Base-by-base conservation (phyloP, 2,113 vertebrate genomes). In the Entelurus aequoreus region DNA sequence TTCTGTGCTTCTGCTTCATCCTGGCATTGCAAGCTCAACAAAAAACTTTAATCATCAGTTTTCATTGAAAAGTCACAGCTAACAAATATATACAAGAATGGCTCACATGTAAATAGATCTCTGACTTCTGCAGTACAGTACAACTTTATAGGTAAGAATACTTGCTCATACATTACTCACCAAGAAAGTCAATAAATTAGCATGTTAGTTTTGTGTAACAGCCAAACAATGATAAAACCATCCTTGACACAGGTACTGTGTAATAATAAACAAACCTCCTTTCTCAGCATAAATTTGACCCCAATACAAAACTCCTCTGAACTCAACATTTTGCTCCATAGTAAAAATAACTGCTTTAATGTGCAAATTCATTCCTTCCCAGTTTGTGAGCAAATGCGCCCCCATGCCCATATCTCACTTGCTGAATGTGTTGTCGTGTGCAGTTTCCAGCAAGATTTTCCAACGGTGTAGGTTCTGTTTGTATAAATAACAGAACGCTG, bases 311-410 rank as follows among this genome's bases (percentile, higher is more conserved):
- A 57, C n/a, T 57, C 54, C 54, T 5, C n/a, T 42, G 54, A 16
- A 38, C 38, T 42, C 10, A 16, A 44, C n/a, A 44, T 4, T 56
- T 42, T 42, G n/a, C 54, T 9, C 21, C 38, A 42, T 44, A 44
- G 16, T 57, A 57, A 44, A 44, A 57, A 42, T 44, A 19, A 21
- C 12, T 10, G 19, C 55, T 57, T 57, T 57, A 19, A 57, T 57
- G 55, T 57, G 55, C 55, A 57, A 57, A 57, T 57, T 57, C 16
- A 46, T 57, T 57, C 16, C 38, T 21, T 38, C 38, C 38, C 54
- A 6, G n/a, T 56, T 56, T 42, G 4, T 13, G 36, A 38, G 36
- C 3, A n/a, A 55, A 55, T 3, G 1, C 16, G 16, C 40, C 54
- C 37, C 9, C 21, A 54, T 12, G 5, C 51, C 5, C 54, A 42